Conservation (phyloP, 2,888 invertebrate genomes). For the Electrophaes corylata region DNA sequence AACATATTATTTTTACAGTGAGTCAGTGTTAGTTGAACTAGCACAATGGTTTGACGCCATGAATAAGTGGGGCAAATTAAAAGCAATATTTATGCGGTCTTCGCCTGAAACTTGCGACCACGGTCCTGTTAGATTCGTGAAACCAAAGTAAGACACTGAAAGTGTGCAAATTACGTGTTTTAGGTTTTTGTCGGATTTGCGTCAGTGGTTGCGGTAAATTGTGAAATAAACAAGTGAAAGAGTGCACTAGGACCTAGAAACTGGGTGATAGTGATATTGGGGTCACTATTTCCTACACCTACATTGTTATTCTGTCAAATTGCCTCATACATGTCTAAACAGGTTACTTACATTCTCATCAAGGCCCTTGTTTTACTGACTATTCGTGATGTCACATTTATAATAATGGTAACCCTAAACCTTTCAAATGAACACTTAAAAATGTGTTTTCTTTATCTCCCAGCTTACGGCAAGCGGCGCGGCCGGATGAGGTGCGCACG, state of each 20-base stretch:
- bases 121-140: constrained; percentile 18
- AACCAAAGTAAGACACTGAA: constrained; percentile 21
- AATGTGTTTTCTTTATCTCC: constrained; percentile 26
- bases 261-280: background rate
- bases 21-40: constrained; percentile 31
- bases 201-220: background rate
- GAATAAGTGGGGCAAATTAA: constrained; percentile 32
- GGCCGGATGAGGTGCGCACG: constrained; percentile 93
- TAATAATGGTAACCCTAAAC: background rate
- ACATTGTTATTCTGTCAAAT: background rate
- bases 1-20: constrained; percentile 13
- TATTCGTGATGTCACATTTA: background rate
- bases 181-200: background rate
- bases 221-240: background rate
- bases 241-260: no score
- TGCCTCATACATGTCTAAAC: background rate
- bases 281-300: background rate
- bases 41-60: constrained; percentile 32
- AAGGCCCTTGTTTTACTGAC: background rate
- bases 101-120: constrained; percentile 15
- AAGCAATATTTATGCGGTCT: constrained; percentile 27
- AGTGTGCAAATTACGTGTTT: background rate
- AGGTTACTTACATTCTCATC: background rate
- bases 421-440: background rate
- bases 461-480: constrained; percentile 92